Evolutionary conservation across 2,888 invertebrate genomes (phyloP), one percentile per base, ranked within the genome.

Genomic region (Beris chalybata): DNA sequence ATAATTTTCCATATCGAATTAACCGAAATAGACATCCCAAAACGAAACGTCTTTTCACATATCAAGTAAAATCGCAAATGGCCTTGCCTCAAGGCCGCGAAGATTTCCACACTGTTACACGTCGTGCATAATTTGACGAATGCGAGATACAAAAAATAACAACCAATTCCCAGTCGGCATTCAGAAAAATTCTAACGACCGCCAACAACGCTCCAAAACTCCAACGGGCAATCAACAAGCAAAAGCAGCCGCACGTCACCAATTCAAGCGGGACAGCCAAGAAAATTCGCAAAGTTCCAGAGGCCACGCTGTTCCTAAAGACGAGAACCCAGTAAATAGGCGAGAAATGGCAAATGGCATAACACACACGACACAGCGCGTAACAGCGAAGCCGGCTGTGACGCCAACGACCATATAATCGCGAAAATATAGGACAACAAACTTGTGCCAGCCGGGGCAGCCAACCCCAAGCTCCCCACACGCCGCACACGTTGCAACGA

Each of bases 391-490:
- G 50, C 48, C 50, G 48, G 47, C 50, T 22, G 63, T 58, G 66
- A 69, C 69, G 66, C 63, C 69, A 69, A 69, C 66, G 69, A 69
- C 69, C 64, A 69, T 55, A 69, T 69, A 69, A 64, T 57, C 64
- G 63, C 66, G 48, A 55, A 69, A 22, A 69, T 66, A 57, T 69
- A 66, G 69, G 69, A 69, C 69, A 69, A 69, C 69, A 69, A 69
- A 69, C 69, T 69, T 69, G 58, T 64, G 54, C 52, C 63, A 66
- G 57, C 66, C 63, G 45, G 48, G 45, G 47, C 32, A 44, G 48
- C 59, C 11, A 61, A 22, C 52, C 30, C 47, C 61, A 47, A 61
- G 32, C 59, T 13, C 59, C 58, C 58, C 50, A 50, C 31, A 6
- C 32, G 7, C 4, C 15, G 38, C 22, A 45, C 50, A 30, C 32